These are phyloP conservation scores for Yoshiicerus persimilis DNA, from an alignment of 1,140 invertebrate genomes.

Conservation along the genomic window DNA sequence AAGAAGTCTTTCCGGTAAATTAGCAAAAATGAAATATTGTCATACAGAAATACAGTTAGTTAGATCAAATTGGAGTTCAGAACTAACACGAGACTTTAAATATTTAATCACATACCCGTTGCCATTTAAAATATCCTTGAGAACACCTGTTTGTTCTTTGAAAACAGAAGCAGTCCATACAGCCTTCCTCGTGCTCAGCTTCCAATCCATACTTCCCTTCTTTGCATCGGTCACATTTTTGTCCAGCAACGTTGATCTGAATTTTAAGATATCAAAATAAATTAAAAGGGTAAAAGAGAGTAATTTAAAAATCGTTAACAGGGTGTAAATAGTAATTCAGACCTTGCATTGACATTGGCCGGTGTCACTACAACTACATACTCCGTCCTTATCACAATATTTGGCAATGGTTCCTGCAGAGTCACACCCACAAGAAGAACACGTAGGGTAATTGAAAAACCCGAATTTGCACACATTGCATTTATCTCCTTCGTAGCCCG, in stretches of 20 bases:
- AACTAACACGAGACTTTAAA: not conserved
- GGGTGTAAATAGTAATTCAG: too few species aligned
- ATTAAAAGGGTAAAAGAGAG: too few species aligned
- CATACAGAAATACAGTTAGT: not conserved
- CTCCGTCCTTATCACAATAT: slow-evolving; percentile 60
- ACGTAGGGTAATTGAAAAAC: slow-evolving; percentile 87
- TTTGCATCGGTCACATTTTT: slow-evolving; percentile 79
- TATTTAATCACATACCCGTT: slow-evolving; percentile 57
- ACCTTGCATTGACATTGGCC: slow-evolving; percentile 88
- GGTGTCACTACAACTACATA: slow-evolving; percentile 65
- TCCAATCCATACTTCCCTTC: slow-evolving; percentile 80
- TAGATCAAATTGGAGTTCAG: not conserved
- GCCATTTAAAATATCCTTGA: slow-evolving; percentile 75
- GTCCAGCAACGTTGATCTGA: slow-evolving; percentile 74
- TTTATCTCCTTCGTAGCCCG: slow-evolving; percentile 74
- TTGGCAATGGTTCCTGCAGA: slow-evolving; percentile 65
- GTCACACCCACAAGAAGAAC: slow-evolving; percentile 78
- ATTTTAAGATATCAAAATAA: too few species aligned
- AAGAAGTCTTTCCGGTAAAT: too few species aligned
- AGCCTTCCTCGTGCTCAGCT: slow-evolving; percentile 71
- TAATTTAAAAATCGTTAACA: too few species aligned
- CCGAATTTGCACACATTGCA: slow-evolving; percentile 81
- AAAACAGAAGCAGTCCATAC: slow-evolving; percentile 88
- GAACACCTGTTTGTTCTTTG: slow-evolving; percentile 73
- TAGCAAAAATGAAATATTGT: slow-evolving; percentile 13